phyloP scores from a whole-genome alignment of 2,888 invertebrate genomes.

The Melolontha melolontha region DNA sequence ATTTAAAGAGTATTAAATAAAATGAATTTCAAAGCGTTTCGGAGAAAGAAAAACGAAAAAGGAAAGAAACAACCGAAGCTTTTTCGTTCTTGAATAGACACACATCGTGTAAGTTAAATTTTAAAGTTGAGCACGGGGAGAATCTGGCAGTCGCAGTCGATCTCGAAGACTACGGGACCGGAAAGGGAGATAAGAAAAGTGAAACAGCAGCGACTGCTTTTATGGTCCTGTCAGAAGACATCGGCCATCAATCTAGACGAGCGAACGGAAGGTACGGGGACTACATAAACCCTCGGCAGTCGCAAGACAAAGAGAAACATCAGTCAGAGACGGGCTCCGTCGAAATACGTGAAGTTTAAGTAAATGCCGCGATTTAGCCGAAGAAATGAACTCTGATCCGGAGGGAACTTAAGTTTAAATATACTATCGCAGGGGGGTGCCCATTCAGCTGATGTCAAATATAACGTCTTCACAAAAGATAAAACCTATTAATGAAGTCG shows the following conservation, averaged over 20 bases:
- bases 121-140: slow-evolving; percentile 5
- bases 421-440: no score
- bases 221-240: slow-evolving; percentile 54
- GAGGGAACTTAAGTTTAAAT: slow-evolving; percentile 1
- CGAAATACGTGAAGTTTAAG: slow-evolving; percentile 56
- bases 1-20: no score
- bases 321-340: slow-evolving; percentile 56
- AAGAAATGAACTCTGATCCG: slow-evolving; percentile 55
- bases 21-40: no score
- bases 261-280: slow-evolving; percentile 56
- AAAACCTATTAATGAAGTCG: slow-evolving; percentile 24
- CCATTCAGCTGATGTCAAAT: no score
- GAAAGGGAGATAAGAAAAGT: slow-evolving; percentile 48
- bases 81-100: no score
- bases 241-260: slow-evolving; percentile 58
- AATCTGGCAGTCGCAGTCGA: slow-evolving; percentile 2
- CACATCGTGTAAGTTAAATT: slow-evolving; percentile 8
- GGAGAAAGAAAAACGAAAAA: no score
- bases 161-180: slow-evolving; percentile 17
- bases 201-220: slow-evolving; percentile 51
- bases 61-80: no score
- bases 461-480: slow-evolving; percentile 10
- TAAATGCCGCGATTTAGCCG: slow-evolving; percentile 58
- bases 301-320: slow-evolving; percentile 57
- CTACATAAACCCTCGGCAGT: slow-evolving; percentile 55